A percentile compares a stretch with the other conserved stretches of the same genome.
These are phyloP conservation scores for Emys orbicularis DNA, from an alignment of 2,797 vertebrate genomes.

Conservation along the genomic window DNA sequence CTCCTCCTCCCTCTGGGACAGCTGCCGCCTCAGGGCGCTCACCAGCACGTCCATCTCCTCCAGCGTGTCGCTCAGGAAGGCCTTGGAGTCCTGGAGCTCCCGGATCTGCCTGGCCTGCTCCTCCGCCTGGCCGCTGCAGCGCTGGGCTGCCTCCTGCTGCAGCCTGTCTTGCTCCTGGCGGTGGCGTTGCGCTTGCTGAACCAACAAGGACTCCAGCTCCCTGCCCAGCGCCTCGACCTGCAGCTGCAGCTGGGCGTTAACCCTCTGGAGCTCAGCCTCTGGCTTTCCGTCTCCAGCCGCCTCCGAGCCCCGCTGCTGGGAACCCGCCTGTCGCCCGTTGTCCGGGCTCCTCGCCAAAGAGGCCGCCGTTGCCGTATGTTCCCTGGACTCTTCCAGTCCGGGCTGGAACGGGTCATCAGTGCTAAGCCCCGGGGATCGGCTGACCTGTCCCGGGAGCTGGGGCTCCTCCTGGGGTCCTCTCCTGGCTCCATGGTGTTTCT, in stretches of 20 bases:
- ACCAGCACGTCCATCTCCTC: not conserved
- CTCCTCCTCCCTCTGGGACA: not conserved
- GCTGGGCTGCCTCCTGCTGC: not conserved
- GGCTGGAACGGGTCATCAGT: not conserved
- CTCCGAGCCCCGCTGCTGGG: not conserved
- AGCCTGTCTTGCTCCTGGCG: not conserved
- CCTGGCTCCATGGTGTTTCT: not conserved
- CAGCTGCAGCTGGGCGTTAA: not conserved
- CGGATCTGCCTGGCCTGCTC: not conserved
- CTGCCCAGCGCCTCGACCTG: not conserved
- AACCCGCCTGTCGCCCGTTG: not conserved
- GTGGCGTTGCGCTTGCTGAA: rapidly evolving
- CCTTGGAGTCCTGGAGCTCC: slow-evolving; percentile 30
- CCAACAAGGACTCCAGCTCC: not conserved
- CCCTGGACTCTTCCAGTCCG: not conserved
- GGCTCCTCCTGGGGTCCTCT: not conserved
- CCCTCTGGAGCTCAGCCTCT: rapidly evolving
- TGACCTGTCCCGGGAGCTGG: not conserved
- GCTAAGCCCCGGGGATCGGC: not conserved
- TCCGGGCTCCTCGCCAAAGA: not conserved
- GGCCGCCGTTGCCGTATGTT: not conserved
- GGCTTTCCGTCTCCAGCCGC: not conserved
- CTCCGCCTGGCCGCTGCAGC: rapidly evolving
- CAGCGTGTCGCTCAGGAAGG: slow-evolving; percentile 12
- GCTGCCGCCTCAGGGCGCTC: rapidly evolving